phyloP scores from a whole-genome alignment of 2,113 vertebrate genomes.

The Promerops cafer region DNA sequence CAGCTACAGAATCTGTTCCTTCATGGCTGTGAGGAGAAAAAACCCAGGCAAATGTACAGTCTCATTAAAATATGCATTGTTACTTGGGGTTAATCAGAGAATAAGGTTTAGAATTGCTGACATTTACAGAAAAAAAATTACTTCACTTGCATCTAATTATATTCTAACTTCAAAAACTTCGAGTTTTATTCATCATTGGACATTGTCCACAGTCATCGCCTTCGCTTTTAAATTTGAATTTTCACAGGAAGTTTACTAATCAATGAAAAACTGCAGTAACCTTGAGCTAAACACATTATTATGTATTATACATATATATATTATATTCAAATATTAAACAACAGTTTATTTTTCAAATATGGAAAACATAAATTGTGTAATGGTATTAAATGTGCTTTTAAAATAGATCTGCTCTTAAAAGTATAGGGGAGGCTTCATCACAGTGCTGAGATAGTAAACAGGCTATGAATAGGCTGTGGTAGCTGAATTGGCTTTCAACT shows the following conservation, averaged over 20 bases:
- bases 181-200: background rate
- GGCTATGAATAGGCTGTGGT: too few species aligned
- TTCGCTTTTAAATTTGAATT: background rate
- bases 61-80: background rate
- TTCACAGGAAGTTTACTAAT: background rate
- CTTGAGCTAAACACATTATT: background rate
- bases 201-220: background rate
- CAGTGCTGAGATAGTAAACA: background rate
- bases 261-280: background rate
- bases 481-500: rapidly evolving
- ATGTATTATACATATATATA: background rate
- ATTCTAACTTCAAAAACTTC: background rate
- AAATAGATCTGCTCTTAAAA: background rate
- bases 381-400: background rate
- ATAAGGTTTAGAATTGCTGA: background rate
- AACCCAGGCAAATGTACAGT: background rate
- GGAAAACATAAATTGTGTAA: background rate
- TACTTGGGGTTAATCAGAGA: background rate
- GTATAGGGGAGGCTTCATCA: background rate
- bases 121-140: background rate
- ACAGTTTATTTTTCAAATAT: background rate
- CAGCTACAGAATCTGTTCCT: slow-evolving; percentile 85
- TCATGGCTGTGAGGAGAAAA: slow-evolving; percentile 76
- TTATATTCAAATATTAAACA: background rate
- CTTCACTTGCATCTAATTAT: background rate